Conservation (phyloP, 2,113 vertebrate genomes). For the Macrotis lagotis region DNA sequence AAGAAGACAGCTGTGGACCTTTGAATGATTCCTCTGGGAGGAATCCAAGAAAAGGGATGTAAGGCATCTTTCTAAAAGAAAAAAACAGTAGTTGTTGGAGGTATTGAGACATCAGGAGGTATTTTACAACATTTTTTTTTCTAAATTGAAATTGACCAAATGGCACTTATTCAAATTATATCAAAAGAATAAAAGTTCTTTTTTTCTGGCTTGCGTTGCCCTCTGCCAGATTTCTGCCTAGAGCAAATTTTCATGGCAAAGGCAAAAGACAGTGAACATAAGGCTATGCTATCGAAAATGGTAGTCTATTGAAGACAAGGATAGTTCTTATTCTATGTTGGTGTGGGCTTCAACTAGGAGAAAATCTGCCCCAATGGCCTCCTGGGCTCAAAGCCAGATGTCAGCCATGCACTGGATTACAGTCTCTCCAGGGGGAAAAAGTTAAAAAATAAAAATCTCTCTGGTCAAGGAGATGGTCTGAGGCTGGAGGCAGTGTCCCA, state of each 20-base stretch:
- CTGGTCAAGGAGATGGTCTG: background rate
- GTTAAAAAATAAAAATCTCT: background rate
- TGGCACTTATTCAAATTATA: constrained; percentile 11
- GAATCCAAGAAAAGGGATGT: background rate
- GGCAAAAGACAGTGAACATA: background rate
- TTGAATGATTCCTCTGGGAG: background rate
- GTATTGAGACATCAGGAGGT: too few relatives aligned
- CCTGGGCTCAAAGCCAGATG: background rate
- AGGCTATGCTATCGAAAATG: background rate
- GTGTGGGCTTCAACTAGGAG: background rate
- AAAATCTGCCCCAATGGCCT: background rate
- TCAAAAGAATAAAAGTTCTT: background rate
- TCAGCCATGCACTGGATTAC: background rate
- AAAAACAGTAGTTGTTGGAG: background rate
- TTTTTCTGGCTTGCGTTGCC: background rate
- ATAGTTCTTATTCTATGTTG: background rate
- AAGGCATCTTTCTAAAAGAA: background rate
- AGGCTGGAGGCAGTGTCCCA: too few relatives aligned
- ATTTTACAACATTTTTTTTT: constrained; percentile 1
- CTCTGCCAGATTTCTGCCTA: constrained; percentile 1
- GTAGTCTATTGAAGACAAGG: background rate
- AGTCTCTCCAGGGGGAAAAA: background rate
- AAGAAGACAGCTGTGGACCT: background rate
- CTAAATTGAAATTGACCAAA: constrained; percentile 12
- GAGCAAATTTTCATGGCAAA: background rate